Percentiles rank a stretch among this genome's conserved stretches.
phyloP scores from a whole-genome alignment of 2,113 vertebrate genomes.

The Chamaetylas fuelleborni region DNA sequence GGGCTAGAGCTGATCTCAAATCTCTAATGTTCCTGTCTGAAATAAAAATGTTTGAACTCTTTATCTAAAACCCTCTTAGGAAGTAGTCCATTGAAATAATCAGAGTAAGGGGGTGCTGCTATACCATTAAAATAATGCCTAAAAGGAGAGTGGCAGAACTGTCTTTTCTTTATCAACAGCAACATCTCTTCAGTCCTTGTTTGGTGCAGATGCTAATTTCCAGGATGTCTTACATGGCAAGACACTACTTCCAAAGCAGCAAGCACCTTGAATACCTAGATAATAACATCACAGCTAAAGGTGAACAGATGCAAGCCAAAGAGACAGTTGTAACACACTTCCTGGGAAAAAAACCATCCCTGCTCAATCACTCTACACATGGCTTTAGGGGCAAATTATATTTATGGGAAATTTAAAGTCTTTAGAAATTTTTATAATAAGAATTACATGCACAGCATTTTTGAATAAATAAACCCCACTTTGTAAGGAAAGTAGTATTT shows the following conservation, averaged over 20 bases:
- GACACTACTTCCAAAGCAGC: not conserved
- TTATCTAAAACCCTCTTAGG: not conserved
- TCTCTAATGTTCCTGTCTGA: not conserved
- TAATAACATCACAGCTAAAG: not conserved
- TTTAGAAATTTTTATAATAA: not conserved
- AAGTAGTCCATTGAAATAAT: not conserved
- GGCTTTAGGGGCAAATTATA: not conserved
- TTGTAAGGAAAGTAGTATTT: not conserved
- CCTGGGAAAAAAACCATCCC: not conserved
- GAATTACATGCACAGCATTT: fast-evolving
- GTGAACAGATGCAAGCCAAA: not conserved
- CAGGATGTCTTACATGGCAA: not conserved
- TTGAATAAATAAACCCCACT: not conserved
- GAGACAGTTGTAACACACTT: not conserved
- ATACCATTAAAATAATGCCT: not conserved
- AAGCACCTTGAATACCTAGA: not conserved
- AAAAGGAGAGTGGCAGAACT: not conserved
- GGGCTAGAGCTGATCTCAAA: not conserved
- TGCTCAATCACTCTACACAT: not conserved
- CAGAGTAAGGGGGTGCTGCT: not conserved
- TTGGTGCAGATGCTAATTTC: not conserved
- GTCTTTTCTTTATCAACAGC: not conserved
- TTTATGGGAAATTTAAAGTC: not conserved
- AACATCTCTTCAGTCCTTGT: not conserved
- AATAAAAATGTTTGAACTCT: not conserved